Percentiles rank a stretch among this genome's conserved stretches.
Conservation (phyloP, 2,113 vertebrate species). For the Colistium nudipinnis region DNA sequence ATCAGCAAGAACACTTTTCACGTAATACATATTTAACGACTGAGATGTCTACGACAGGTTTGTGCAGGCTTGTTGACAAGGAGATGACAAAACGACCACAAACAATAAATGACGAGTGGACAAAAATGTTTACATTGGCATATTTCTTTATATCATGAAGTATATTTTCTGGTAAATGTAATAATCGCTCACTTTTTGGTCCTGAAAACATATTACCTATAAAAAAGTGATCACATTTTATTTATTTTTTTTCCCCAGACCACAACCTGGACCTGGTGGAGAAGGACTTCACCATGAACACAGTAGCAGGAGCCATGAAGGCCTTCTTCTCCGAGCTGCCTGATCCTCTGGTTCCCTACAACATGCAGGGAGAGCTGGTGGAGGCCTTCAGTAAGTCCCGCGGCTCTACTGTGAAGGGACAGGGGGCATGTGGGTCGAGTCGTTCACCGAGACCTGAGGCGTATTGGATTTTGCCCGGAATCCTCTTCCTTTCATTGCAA, state of each 20-base stretch:
- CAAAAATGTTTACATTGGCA: not conserved
- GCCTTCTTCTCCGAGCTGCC: slow-evolving; percentile 96
- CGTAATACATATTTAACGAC: not conserved
- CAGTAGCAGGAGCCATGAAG: slow-evolving; percentile 95
- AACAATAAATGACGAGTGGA: not conserved
- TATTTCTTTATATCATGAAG: not conserved
- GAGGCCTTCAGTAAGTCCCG: slow-evolving; percentile 94
- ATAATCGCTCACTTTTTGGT: not conserved
- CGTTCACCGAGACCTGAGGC: slow-evolving; percentile 18
- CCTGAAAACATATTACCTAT: not conserved
- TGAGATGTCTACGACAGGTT: not conserved
- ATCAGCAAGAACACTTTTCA: not conserved
- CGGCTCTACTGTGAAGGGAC: not conserved
- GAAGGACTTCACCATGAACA: slow-evolving; percentile 95
- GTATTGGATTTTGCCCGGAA: slow-evolving; percentile 58
- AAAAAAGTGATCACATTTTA: not conserved
- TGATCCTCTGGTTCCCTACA: slow-evolving; percentile 92
- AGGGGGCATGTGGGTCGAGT: slow-evolving; percentile 6
- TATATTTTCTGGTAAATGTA: not conserved
- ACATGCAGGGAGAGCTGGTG: slow-evolving; percentile 91
- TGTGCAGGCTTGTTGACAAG: not conserved
- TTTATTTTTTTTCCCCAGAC: slow-evolving; percentile 73
- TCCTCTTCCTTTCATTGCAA: slow-evolving; percentile 54
- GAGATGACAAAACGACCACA: too few species aligned
- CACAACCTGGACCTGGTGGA: slow-evolving; percentile 90